phyloP scores from a whole-genome alignment of 2,113 vertebrate genomes.

The Kobus ellipsiprymnus region DNA sequence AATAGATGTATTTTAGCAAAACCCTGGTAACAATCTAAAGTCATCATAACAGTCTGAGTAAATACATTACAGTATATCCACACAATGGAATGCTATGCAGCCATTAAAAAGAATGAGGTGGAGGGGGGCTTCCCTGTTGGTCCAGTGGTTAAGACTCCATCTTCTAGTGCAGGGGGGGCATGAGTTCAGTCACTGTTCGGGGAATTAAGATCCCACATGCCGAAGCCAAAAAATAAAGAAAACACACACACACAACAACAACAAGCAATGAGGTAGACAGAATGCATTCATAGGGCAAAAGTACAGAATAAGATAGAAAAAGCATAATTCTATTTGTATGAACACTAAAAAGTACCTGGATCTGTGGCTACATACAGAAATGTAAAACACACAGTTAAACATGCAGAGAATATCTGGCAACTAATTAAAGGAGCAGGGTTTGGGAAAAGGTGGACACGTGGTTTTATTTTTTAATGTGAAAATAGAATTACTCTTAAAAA shows the following conservation, averaged over 20 bases:
- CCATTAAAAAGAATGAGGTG: background rate
- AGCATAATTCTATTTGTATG: background rate
- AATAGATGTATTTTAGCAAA: slow-evolving; percentile 3
- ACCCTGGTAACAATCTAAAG: background rate
- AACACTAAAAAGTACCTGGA: background rate
- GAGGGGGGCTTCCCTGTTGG: background rate
- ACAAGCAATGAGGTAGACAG: background rate
- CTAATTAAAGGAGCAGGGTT: background rate
- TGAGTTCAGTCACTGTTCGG: accelerated
- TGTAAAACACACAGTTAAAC: background rate
- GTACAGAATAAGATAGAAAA: background rate
- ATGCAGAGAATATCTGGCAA: background rate
- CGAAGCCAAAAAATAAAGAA: background rate
- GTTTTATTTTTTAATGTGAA: background rate
- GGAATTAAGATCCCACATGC: background rate
- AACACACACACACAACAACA: background rate
- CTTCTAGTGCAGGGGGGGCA: background rate
- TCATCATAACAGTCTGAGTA: background rate
- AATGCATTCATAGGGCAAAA: background rate
- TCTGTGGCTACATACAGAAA: background rate
- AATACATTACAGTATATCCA: background rate
- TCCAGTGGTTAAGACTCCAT: background rate
- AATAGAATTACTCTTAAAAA: slow-evolving; percentile 4
- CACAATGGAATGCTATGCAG: background rate
- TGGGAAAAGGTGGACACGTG: background rate